Evolutionary conservation across 2,113 vertebrate genomes (phyloP).

Genomic region (Oncorhynchus gorbuscha): DNA sequence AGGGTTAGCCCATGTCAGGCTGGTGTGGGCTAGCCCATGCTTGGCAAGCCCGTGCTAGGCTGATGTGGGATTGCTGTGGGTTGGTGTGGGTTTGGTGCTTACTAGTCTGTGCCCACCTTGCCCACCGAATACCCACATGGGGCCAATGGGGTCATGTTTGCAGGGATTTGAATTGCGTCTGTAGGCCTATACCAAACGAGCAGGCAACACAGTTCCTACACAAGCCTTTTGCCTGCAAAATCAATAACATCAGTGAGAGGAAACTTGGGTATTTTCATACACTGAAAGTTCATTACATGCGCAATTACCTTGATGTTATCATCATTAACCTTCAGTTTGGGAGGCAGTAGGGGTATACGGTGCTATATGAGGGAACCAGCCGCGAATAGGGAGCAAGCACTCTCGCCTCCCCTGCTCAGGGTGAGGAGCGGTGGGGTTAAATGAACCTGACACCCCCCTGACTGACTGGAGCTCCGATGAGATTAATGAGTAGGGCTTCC

Average conservation of each 20-base stretch:
- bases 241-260: background rate
- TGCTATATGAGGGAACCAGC: background rate
- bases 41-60: too few relatives aligned
- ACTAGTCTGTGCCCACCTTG: too few relatives aligned
- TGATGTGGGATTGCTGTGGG: too few relatives aligned
- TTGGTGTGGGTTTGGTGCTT: too few relatives aligned
- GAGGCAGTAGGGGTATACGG: background rate
- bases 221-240: background rate
- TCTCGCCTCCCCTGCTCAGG: background rate
- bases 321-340: background rate
- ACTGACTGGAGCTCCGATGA: constrained; percentile 12
- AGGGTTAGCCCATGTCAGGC: too few relatives aligned
- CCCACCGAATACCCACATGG: too few relatives aligned
- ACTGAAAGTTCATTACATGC: constrained; percentile 9
- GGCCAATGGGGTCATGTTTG: too few relatives aligned
- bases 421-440: constrained; percentile 1
- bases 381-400: background rate
- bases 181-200: too few relatives aligned
- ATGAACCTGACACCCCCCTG: constrained; percentile 7
- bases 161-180: too few relatives aligned
- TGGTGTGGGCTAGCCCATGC: too few relatives aligned
- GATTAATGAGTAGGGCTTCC: constrained; percentile 5
- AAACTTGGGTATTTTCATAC: constrained; percentile 3
- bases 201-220: background rate
- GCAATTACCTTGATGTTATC: constrained; percentile 15